Conservation (phyloP, 1,140 invertebrate species). For the Heterodera schachtii region DNA sequence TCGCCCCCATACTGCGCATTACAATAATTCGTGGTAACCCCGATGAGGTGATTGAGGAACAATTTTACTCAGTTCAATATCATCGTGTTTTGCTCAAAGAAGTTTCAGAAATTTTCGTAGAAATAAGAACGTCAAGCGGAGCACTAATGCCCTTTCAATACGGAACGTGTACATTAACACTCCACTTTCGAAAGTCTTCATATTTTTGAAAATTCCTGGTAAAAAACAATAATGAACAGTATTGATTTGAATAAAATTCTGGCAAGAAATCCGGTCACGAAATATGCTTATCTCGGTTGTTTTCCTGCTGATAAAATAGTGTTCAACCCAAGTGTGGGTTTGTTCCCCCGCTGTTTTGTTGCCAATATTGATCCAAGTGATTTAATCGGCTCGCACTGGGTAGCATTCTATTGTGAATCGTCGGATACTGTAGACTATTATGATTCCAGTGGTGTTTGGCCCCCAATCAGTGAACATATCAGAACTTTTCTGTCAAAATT, state of each 20-base stretch:
- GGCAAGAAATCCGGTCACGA: neutral
- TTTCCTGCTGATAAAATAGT: neutral
- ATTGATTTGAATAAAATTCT: neutral
- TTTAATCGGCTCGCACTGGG: neutral
- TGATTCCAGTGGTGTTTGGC: slow-evolving; percentile 10
- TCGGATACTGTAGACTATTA: neutral
- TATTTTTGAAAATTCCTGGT: slow-evolving; percentile 3
- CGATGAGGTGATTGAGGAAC: slow-evolving; percentile 20
- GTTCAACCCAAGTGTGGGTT: too few relatives aligned
- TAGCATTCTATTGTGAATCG: neutral
- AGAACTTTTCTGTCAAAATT: neutral
- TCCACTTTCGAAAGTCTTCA: slow-evolving; percentile 12
- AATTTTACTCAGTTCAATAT: slow-evolving; percentile 12
- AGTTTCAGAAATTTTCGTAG: slow-evolving; percentile 23
- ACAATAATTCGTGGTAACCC: slow-evolving; percentile 17
- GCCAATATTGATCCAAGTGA: neutral
- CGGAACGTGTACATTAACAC: slow-evolving; percentile 24
- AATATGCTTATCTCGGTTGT: neutral
- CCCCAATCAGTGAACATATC: neutral
- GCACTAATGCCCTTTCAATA: slow-evolving; percentile 21
- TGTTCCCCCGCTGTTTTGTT: neutral
- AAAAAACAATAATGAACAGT: neutral
- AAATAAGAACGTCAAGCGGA: slow-evolving; percentile 20
- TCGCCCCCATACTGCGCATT: slow-evolving; percentile 29
- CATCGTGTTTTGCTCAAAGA: slow-evolving; percentile 23